These are phyloP conservation scores for Telmatochromis brachygnathus DNA, from an alignment of 2,113 vertebrate species.

Conservation along the genomic window DNA sequence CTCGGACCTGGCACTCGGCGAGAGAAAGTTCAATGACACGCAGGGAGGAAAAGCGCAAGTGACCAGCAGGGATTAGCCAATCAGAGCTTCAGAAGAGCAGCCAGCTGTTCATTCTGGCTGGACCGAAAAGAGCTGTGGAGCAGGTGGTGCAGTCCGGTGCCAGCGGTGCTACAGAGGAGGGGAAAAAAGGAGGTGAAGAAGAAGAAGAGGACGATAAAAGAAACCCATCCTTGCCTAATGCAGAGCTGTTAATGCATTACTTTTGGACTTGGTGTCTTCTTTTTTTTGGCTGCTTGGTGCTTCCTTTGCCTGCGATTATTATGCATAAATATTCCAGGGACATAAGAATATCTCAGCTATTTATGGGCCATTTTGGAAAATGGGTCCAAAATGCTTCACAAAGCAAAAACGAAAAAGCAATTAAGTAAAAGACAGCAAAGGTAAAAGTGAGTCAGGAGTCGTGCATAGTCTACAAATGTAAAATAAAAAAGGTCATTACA, in stretches of 20 bases:
- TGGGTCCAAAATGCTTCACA: background rate
- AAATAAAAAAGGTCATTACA: background rate
- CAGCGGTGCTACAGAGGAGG: constrained; percentile 64
- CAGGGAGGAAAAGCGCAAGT: constrained; percentile 63
- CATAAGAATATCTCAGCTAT: background rate
- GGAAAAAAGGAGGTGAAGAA: background rate
- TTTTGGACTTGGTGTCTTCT: background rate
- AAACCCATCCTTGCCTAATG: constrained; percentile 24
- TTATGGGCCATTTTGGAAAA: background rate
- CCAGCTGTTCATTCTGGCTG: constrained; percentile 73
- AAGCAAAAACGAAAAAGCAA: background rate
- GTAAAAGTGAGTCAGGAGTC: background rate
- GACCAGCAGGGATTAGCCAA: constrained; percentile 76
- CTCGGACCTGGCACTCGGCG: constrained; percentile 54
- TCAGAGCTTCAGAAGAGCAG: constrained; percentile 72
- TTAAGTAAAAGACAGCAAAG: background rate
- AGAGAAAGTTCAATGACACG: constrained; percentile 72
- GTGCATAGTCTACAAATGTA: background rate
- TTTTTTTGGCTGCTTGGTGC: background rate
- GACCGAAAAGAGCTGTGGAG: constrained; percentile 54
- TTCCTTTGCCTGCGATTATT: background rate
- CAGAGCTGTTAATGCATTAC: background rate
- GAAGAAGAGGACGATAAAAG: constrained; percentile 43
- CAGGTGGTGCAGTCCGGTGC: constrained; percentile 69
- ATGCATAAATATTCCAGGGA: constrained; percentile 18